Evolutionary conservation across 2,113 vertebrate genomes (phyloP), one percentile per base, ranked within the genome.

Genomic region (Hydrochoerus hydrochaeris): DNA sequence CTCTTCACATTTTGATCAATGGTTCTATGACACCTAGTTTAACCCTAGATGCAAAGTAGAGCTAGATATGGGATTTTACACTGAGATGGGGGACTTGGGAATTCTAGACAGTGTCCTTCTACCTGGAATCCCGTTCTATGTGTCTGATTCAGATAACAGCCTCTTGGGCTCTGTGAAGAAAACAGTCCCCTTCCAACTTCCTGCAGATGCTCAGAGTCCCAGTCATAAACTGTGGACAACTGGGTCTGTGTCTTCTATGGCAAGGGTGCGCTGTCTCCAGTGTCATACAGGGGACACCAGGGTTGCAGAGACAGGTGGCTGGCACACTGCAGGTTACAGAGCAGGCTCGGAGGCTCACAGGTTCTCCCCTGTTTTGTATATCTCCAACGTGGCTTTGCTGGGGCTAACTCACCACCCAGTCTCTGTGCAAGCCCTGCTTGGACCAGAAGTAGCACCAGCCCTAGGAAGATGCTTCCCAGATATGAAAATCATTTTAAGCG

Each of bases 371-470:
- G 69, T 28, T 28, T 58, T 30, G 41, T 78, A 4, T 8, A 58
- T 57, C 69, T 85, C 28, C 38, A 81, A 89, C 80, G 28, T 14
- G 35, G 30, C n/a, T 65, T 90, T 60, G 63, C 58, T 30, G 60
- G 30, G 80, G 54, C 52, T 65, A 28, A 83, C 57, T 86, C 75
- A 7, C 52, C n/a, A 81, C 38, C 30, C 7, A 52, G 9, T 73
- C 77, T 93, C 54, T 88, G 10, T 60, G 32, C 0, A 57, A 75
- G 7, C 30, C 60, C 26, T 88, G 16, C 52, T 84, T 84, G 11
- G 41, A 91, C n/a, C 60, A 73, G 91, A 88, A 95, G 75, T 17
- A 41, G 46, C 26, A 63, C 57, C 32, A n/a, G 20, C 30, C 91
- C 84, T 11, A n/a, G 88, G 44, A 91, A 57, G 49, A 75, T 52